Percentiles rank a stretch among this genome's conserved stretches.
Conservation (phyloP, 2,113 vertebrate genomes). For the Raja brachyura region DNA sequence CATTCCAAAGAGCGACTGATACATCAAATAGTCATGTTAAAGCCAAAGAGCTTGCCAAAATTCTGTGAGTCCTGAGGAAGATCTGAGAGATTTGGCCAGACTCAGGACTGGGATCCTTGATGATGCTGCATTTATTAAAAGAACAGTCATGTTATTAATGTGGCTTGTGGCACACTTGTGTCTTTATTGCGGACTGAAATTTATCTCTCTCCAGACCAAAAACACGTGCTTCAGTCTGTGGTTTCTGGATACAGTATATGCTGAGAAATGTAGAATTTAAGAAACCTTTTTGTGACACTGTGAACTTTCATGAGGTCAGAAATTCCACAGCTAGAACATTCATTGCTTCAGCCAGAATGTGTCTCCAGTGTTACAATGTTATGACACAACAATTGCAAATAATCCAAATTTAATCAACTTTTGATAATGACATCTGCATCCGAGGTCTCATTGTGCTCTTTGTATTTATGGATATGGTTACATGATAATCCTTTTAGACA, state of each 20-base stretch:
- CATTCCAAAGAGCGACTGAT: too few species aligned
- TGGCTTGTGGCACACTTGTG: neutral
- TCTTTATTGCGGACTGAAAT: neutral
- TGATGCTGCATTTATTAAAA: neutral
- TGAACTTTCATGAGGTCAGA: neutral
- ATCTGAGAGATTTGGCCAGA: too few species aligned
- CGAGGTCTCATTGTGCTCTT: too few species aligned
- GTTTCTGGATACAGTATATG: neutral
- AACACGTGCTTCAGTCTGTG: neutral
- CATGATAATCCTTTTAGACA: too few species aligned
- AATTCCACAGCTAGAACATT: neutral
- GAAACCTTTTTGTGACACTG: neutral
- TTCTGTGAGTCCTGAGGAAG: too few species aligned
- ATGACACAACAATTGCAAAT: neutral
- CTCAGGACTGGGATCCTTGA: neutral
- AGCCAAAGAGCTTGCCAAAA: too few species aligned
- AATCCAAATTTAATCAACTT: neutral
- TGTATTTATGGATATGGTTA: too few species aligned
- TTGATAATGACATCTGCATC: neutral
- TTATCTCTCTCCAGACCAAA: neutral
- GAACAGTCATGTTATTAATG: neutral
- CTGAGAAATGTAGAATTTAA: neutral
- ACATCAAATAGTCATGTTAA: too few species aligned
- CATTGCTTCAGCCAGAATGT: neutral
- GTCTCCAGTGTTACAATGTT: neutral